phyloP scores from a whole-genome alignment of 1,140 invertebrate species.

The Macrocentrus cingulum region DNA sequence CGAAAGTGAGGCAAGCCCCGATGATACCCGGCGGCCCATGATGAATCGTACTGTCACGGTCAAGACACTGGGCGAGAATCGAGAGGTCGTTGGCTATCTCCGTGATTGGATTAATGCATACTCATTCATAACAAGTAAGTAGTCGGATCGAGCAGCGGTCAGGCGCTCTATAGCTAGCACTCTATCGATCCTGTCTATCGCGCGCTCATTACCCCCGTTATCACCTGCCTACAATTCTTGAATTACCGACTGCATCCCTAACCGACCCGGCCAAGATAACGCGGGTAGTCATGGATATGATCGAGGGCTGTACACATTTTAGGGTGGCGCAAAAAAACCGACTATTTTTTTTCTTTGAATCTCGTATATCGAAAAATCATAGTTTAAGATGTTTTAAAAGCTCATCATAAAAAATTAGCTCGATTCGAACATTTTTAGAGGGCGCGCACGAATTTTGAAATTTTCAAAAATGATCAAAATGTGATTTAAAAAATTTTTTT shows the following conservation, averaged over 20 bases:
- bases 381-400: no score
- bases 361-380: no score
- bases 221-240: slow-evolving; percentile 28
- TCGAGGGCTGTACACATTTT: no score
- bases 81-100: slow-evolving; percentile 63
- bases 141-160: slow-evolving; percentile 12
- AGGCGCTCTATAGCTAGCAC: not conserved
- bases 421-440: no score
- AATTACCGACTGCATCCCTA: not conserved
- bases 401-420: no score
- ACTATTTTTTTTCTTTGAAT: no score
- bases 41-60: slow-evolving; percentile 32
- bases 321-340: no score
- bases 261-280: not conserved
- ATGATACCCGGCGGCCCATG: not conserved
- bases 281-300: no score
- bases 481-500: no score
- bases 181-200: not conserved
- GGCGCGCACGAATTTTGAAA: no score
- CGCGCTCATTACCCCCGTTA: not conserved
- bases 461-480: no score
- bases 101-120: slow-evolving; percentile 69
- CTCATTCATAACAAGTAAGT: slow-evolving; percentile 65
- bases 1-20: slow-evolving; percentile 20
- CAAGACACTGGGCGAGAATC: slow-evolving; percentile 54